A percentile compares a stretch with the other conserved stretches of the same genome.
Conservation (phyloP, 2,797 vertebrate species). For the Psittacula echo region DNA sequence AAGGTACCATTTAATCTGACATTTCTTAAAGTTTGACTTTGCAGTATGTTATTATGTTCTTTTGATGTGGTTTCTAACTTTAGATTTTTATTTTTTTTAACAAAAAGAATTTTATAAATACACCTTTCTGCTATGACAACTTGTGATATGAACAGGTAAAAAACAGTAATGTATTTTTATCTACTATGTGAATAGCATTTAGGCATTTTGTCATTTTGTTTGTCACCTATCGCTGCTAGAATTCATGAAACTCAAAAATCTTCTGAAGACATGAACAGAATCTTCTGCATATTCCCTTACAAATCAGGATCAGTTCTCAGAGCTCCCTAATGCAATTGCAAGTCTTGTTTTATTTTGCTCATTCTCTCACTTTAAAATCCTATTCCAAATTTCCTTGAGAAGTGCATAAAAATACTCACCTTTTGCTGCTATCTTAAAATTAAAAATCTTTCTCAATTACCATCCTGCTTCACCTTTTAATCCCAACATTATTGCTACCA, state of each 20-base stretch:
- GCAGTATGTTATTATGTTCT: background rate
- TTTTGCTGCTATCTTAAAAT: background rate
- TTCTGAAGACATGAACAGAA: background rate
- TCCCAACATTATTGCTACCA: background rate
- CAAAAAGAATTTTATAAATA: background rate
- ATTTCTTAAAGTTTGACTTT: background rate
- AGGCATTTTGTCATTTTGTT: background rate
- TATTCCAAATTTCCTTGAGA: background rate
- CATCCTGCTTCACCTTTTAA: background rate
- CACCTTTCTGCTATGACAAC: background rate
- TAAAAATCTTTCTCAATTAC: background rate
- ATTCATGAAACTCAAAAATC: background rate
- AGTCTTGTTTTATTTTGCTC: background rate
- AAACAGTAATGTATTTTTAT: background rate
- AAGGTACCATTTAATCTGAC: background rate
- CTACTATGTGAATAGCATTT: accelerated
- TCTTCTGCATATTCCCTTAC: background rate
- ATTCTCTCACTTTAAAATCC: background rate
- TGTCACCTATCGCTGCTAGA: background rate
- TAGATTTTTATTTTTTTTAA: background rate
- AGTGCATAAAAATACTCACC: background rate
- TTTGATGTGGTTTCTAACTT: background rate
- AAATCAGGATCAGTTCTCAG: background rate
- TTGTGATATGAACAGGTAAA: background rate
- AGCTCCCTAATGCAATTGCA: background rate